Percentiles rank a stretch among this genome's conserved stretches.
Conservation (phyloP, 2,113 vertebrate genomes). For the Nanger granti region DNA sequence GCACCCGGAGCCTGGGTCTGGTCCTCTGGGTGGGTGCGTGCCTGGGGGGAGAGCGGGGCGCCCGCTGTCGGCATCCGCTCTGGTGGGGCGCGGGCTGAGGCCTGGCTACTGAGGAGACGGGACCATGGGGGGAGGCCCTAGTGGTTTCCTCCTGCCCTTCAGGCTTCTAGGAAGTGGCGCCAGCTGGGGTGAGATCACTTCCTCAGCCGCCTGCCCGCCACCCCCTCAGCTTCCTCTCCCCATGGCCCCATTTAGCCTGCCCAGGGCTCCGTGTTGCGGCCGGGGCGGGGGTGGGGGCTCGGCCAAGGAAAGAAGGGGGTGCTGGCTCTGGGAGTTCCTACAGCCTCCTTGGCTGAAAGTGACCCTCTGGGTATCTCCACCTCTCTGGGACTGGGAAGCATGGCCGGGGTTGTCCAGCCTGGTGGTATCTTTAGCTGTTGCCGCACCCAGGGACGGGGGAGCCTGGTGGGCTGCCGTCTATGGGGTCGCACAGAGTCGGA, state of each 20-base stretch:
- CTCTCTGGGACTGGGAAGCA: not conserved
- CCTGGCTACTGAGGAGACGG: not conserved
- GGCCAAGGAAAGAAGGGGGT: not conserved
- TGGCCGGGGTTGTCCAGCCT: not conserved
- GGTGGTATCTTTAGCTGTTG: not conserved
- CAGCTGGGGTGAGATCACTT: conserved; percentile 71
- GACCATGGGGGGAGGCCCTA: conserved; percentile 37
- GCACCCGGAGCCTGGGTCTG: not conserved
- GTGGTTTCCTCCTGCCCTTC: conserved; percentile 66
- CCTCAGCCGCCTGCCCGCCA: conserved; percentile 57
- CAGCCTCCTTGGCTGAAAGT: not conserved
- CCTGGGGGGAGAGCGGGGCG: not conserved
- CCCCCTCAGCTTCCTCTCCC: conserved; percentile 58
- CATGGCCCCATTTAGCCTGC: conserved; percentile 52
- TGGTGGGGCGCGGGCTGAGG: not conserved
- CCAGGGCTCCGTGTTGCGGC: not conserved
- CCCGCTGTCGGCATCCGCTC: not conserved
- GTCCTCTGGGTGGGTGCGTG: not conserved
- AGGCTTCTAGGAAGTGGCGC: conserved; percentile 71
- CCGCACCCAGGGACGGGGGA: not conserved
- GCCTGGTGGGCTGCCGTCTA: no score
- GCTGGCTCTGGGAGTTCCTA: not conserved
- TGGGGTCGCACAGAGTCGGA: no score
- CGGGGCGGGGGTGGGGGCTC: not conserved
- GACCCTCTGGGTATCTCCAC: not conserved